Base-by-base conservation (phyloP, 1,140 invertebrate species). In the Lineus longissimus region DNA sequence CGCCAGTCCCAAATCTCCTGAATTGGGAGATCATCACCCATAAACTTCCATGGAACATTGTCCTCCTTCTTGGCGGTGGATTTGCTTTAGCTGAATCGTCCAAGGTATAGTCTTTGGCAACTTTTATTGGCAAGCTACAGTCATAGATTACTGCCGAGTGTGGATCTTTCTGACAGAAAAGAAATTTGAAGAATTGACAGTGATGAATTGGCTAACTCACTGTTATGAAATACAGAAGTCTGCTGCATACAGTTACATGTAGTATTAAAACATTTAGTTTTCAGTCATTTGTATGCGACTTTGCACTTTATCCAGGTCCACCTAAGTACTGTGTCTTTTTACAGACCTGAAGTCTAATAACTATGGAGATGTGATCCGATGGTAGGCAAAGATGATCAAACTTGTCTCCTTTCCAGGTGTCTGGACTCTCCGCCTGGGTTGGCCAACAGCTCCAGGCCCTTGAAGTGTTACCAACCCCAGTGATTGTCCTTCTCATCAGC, bases 11-110 rank as follows among this genome's bases (percentile, higher is more conserved):
- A 55, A 68, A 73, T 0, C 41, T 80, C 13, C 66, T 80, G 54
- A 68, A 70, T 23, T 85, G 84, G 84, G 73, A 77, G 45, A 66
- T 69, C 6, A 78, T 81, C 7, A 76, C 80, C 54, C 67, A 75
- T 36, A 79, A 77, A 59, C 67, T 84, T 25, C 74, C 83, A 6
- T 86, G 85, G 85, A 82, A 80, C 33, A 76, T 85, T 0, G 70
- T 86, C 0, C 58, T 86, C 0, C 72, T 85, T n/a, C 72, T 84
- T 60, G 88, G 92, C 47, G 91, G 91, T 57, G 93, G 93, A 0
- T 94, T 96, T 76, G 92, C 93, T 0, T 83, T 96, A 25, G 93
- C 94, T 0, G 73, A 77, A 36, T 74, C 69, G 1, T 80, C 75
- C 66, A 65, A 73, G 67, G 79, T 80, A 65, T 54, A 56, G 33